Evolutionary conservation across 2,113 vertebrate species (phyloP), one percentile per base, ranked within the genome.

Genomic region (Taurulus bubalis): DNA sequence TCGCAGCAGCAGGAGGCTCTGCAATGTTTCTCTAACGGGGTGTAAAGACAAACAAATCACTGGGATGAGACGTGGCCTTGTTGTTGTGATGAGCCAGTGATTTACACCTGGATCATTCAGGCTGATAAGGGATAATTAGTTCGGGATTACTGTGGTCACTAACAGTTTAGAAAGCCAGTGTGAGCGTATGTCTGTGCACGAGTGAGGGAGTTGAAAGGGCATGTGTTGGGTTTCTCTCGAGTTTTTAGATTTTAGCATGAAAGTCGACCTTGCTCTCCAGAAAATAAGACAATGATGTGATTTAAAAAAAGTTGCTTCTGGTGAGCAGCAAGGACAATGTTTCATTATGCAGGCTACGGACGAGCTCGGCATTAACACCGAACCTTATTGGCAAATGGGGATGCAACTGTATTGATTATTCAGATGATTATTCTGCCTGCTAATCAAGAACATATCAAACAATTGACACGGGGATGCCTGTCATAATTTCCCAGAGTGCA

Each of bases 31-130:
- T 85, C 83, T 92, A 92, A 89, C 73, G 49, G 90, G 83, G 91
- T 91, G 91, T 89, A 89, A 93, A 93, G 91, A 93, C 89, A 91
- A 93, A 93, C 93, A 92, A 90, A 93, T 93, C 82, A 90, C 84
- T 59, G 47, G 84, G 81, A 87, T 85, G 79, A 88, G 86, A 85
- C 42, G 5, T 65, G 66, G 55, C 30, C 68, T 78, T 88, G 89
- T 87, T 84, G 14, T 84, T 87, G 85, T 85, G 88, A 90, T 81
- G 75, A 89, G 85, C 77, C 67, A 45, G 80, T 75, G 87, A 92
- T 91, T 93, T 90, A 94, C 89, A 91, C 85, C 87, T 89, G 89
- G 87, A 89, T 87, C 71, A 83, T 69, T 86, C 53, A 38, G 59
- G 56, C 47, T 84, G 78, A 89, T 90, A 79, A 49, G 71, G 76